Evolutionary conservation across 2,113 vertebrate genomes (phyloP), one percentile per base, ranked within the genome.

Genomic region (Mastomys coucha): DNA sequence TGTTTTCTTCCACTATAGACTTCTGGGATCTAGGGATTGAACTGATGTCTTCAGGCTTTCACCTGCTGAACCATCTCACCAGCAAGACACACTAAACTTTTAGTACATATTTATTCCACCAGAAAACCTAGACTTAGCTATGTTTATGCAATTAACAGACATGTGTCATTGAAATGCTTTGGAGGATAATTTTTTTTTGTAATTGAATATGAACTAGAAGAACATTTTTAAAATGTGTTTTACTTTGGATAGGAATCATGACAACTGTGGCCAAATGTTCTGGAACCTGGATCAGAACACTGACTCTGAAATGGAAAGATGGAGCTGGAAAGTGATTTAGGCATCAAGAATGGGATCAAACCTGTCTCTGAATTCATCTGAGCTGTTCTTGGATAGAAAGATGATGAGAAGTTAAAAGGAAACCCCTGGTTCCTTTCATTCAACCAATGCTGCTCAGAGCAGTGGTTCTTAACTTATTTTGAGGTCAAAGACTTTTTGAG

Each of bases 171-270:
- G 70, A 96, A 96, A 95, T 70, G 28, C 39, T 78, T 97, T 94
- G n/a, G 53, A 89, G 56, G 2, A 42, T 75, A 77, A 42, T 33
- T 82, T 92, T 51, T 51, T 51, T 69, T 63, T 63, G 63, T 82
- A 77, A 95, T 94, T 91, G 73, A 91, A 91, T 91, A 73, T 75
- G 56, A 98, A 28, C 20, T n/a, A 77, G 26, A 42, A 91, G 67
- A 75, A 3, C 2, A 51, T 85, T 96, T 42, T 2, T 24, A 95
- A 82, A 84, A 91, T 88, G 24, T 69, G 39, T 91, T 78, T 96
- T n/a, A 92, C 11, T 93, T 86, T 97, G 69, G 73, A 80, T 33
- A 45, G 60, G n/a, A 93, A 85, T 16, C 39, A 53, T 42, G 77
- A 36, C 28, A 93, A 63, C 53, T 69, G 63, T 42, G 84, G 86